Evolutionary conservation across 2,113 vertebrate genomes (phyloP), one percentile per base, ranked within the genome.

Genomic region (Oncorhynchus mykiss): DNA sequence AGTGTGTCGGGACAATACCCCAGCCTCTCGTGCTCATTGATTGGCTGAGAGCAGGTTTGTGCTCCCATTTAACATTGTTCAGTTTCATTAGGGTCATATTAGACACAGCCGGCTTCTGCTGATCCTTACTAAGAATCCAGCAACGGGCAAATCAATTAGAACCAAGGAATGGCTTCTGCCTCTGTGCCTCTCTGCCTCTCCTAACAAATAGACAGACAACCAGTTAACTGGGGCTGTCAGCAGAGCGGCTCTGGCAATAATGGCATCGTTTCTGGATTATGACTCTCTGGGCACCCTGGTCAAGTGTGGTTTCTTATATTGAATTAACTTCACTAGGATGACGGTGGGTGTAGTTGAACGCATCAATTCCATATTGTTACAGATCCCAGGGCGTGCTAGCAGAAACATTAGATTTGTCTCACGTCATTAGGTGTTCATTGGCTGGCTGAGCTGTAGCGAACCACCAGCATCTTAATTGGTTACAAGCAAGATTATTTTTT

Each of bases 11-110:
- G 62, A 80, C 73, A 73, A 67, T 67, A 64, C 65, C 74, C 39
- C 66, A 60, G 34, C 62, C 31, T 74, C 57, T 76, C 72, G 60
- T 74, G 71, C 72, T 18, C 80, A 84, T 84, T 60, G 82, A 84
- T 83, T 70, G 51, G 76, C 65, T 72, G 66, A 29, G 66, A 75
- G 27, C 72, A 59, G 74, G 72, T 75, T 77, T 77, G 80, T 81
- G 79, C 79, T 79, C 81, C 67, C 79, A 81, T 79, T 87, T 81
- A 84, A 80, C 72, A 73, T 49, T 79, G 78, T 79, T 78, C 79
- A 66, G 71, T 81, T 77, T 83, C 80, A 85, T 85, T 84, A 85
- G 73, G 85, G 76, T 76, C 69, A 60, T 75, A 79, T 82, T 82
- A 80, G 72, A 73, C 79, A 72, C 77, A 78, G 71, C 81, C 76